These are phyloP conservation scores for Venusia cambrica DNA, from an alignment of 2,888 invertebrate species.

Conservation along the genomic window DNA sequence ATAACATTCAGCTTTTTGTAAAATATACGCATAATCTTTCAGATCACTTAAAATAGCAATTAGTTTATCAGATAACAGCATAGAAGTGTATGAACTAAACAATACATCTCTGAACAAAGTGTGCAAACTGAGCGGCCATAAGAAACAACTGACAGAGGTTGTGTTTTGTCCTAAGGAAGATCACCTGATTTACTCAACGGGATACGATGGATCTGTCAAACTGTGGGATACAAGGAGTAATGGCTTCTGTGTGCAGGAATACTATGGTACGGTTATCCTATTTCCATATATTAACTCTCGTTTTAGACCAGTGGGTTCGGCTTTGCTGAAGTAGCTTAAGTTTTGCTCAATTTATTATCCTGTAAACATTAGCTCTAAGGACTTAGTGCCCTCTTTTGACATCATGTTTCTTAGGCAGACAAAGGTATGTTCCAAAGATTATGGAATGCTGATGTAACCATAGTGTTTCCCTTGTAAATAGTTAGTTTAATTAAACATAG, in stretches of 20 bases:
- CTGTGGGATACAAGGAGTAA: constrained; percentile 83
- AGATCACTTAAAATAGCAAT: constrained; percentile 63
- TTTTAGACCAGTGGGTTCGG: too few species aligned
- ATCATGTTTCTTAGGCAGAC: too few species aligned
- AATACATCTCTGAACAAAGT: constrained; percentile 50
- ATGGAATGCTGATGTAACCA: too few species aligned
- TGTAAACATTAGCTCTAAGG: too few species aligned
- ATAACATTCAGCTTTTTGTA: not conserved
- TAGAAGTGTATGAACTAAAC: constrained; percentile 63
- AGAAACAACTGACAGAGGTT: constrained; percentile 74
- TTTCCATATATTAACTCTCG: too few species aligned
- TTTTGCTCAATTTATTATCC: too few species aligned
- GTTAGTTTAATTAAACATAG: too few species aligned
- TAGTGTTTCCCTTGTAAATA: too few species aligned
- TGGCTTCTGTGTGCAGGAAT: constrained; percentile 58
- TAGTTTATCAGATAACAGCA: constrained; percentile 54
- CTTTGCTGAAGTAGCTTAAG: too few species aligned
- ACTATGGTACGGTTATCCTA: too few species aligned
- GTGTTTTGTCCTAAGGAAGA: constrained; percentile 81
- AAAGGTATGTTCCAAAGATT: too few species aligned
- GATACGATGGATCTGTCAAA: constrained; percentile 79
- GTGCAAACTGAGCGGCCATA: constrained; percentile 67
- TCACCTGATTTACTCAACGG: constrained; percentile 81
- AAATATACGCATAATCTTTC: constrained; percentile 17
- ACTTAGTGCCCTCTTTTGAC: too few species aligned